Percentiles rank a stretch among this genome's conserved stretches.
Conservation (phyloP, 2,113 vertebrate species). For the Lethenteron reissneri region DNA sequence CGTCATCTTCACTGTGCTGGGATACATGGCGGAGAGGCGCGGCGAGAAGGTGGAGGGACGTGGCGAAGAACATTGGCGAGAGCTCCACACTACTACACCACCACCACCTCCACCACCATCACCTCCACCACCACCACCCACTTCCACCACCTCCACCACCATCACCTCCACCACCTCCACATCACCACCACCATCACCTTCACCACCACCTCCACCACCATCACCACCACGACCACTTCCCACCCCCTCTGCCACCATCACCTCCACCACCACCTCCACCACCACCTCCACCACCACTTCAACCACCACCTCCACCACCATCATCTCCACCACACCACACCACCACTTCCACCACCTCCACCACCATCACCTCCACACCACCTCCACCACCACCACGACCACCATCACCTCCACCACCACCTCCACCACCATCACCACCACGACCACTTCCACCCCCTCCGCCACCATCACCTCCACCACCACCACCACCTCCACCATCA, state of each 20-base stretch:
- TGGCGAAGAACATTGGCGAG: constrained; percentile 74
- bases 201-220: not conserved
- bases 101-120: not conserved
- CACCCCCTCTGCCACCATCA: not conserved
- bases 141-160: not conserved
- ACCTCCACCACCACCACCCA: not conserved
- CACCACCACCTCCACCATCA: not conserved
- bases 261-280: not conserved
- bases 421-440: too few relatives aligned
- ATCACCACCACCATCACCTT: not conserved
- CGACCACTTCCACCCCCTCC: too few relatives aligned
- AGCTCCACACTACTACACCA: not conserved
- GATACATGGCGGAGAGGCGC: constrained; percentile 97
- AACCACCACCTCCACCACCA: not conserved
- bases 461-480: too few relatives aligned
- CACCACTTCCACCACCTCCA: not conserved
- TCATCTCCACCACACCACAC: too few relatives aligned
- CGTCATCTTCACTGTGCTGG: constrained; percentile 87
- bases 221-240: not conserved
- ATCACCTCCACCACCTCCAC: not conserved
- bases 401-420: not conserved
- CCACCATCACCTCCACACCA: not conserved
- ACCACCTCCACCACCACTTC: not conserved
- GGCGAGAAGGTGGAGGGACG: constrained; percentile 45
- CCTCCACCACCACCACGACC: too few relatives aligned